These are phyloP conservation scores for Neocloeon triangulifer DNA, from an alignment of 1,140 invertebrate species.

Conservation along the genomic window DNA sequence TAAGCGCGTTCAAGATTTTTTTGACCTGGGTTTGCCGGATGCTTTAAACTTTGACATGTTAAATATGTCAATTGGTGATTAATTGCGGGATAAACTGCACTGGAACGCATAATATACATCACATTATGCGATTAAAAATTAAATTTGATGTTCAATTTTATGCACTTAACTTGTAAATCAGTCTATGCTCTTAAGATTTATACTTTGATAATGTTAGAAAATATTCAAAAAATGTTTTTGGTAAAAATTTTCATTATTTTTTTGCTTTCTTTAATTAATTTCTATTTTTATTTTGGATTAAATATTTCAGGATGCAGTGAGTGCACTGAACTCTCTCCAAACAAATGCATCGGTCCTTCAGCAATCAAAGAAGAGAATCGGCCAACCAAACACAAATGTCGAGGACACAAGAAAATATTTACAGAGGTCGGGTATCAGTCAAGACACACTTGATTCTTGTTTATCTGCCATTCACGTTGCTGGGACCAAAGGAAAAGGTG, in stretches of 20 bases:
- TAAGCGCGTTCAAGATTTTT: too few relatives aligned
- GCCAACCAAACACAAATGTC: constrained; percentile 10
- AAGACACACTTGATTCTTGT: constrained; percentile 30
- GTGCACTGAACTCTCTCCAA: constrained; percentile 39
- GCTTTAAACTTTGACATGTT: too few relatives aligned
- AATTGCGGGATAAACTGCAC: too few relatives aligned
- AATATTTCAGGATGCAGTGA: constrained; percentile 41
- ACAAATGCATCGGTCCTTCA: constrained; percentile 36
- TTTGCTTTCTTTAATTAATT: not conserved
- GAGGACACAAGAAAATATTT: constrained; percentile 29
- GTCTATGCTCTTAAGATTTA: too few relatives aligned
- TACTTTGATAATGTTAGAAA: too few relatives aligned
- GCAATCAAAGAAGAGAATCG: constrained; percentile 18
- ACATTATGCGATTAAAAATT: too few relatives aligned
- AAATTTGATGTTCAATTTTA: too few relatives aligned
- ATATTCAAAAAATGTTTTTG: too few relatives aligned
- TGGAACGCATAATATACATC: too few relatives aligned
- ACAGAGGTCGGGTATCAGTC: constrained; percentile 30
- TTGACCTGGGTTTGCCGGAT: too few relatives aligned
- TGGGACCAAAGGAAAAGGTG: constrained; percentile 92
- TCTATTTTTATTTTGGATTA: constrained; percentile 4
- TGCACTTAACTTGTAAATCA: too few relatives aligned
- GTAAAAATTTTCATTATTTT: not conserved
- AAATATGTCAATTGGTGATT: too few relatives aligned
- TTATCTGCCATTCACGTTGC: constrained; percentile 79